Base-by-base conservation (phyloP, 1,140 invertebrate species). In the Drosophila littoralis region DNA sequence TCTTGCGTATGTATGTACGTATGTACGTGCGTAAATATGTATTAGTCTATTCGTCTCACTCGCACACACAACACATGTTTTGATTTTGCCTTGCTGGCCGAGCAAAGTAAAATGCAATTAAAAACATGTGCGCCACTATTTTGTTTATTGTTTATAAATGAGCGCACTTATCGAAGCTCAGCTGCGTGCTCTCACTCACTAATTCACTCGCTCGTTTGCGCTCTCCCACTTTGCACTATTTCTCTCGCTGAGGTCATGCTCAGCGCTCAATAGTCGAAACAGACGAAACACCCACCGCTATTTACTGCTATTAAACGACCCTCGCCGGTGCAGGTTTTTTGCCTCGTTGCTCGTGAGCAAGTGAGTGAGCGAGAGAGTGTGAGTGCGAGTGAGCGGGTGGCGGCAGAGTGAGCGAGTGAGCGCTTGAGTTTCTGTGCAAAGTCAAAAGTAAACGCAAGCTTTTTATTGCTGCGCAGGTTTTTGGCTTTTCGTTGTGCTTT, bases 111-210 rank as follows among this genome's bases (percentile, higher is more conserved):
- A 77, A 75, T 67, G 68, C 84, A 88, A 88, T 89, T 88, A 84
- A 89, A 89, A 88, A 88, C 84, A 88, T 88, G 84, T 88, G 84
- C 81, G 67, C 77, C 84, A 89, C 81, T 88, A 88, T 89, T 86
- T 88, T 88, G 84, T 88, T 88, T 88, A 88, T 88, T 88, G 84
- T 88, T 88, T 88, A 88, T 89, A 88, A 89, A 89, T 89, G 84
- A 88, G 84, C 73, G 81, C 82, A 81, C 50, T 70, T 59, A 43
- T 9, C 35, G 22, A 46, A 54, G 55, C 67, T 10, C 42, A 36
- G 28, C 9, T 6, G 22, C 54, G 66, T 46, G 68, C 61, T 43
- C 61, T 43, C 65, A 46, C 50, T 12, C 55, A 45, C 59, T 36
- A 28, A 28, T 28, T 28, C 43, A 46, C 57, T 70, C 59, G 46